These are phyloP conservation scores for Sebastolobus alascanus DNA, from an alignment of 2,797 vertebrate species.

Conservation along the genomic window DNA sequence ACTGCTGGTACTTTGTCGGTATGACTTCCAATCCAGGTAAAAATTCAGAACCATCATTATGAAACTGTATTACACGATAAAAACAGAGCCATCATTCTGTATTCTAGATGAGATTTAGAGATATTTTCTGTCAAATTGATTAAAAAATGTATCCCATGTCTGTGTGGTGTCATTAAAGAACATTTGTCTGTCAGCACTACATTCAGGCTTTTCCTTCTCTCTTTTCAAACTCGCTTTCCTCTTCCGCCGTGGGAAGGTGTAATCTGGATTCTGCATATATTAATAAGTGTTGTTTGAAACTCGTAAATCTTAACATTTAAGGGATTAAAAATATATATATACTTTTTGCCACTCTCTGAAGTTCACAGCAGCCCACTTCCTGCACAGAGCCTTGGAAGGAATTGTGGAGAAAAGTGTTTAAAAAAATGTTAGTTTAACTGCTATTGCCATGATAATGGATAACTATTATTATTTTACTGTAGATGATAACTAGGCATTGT, in stretches of 20 bases:
- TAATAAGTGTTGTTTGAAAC: neutral
- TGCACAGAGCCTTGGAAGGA: neutral
- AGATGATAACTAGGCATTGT: neutral
- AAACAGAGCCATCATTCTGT: neutral
- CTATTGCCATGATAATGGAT: neutral
- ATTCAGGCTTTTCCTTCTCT: neutral
- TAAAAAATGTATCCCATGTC: neutral
- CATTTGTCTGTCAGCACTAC: neutral
- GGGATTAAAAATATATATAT: neutral
- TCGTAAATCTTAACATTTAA: neutral
- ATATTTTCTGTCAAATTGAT: constrained; percentile 19
- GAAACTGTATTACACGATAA: neutral
- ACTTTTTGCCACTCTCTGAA: neutral
- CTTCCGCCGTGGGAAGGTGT: neutral
- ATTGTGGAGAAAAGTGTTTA: neutral
- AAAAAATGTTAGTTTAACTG: neutral
- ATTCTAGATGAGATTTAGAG: neutral
- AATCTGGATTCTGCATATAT: neutral
- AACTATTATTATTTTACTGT: neutral
- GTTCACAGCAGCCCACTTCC: neutral
- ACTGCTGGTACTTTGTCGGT: neutral
- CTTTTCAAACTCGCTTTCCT: neutral
- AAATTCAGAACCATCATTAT: neutral
- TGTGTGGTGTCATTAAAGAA: neutral
- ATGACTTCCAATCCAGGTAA: neutral